These are phyloP conservation scores for Paraplagusia blochii DNA, from an alignment of 2,113 vertebrate species.

Conservation along the genomic window DNA sequence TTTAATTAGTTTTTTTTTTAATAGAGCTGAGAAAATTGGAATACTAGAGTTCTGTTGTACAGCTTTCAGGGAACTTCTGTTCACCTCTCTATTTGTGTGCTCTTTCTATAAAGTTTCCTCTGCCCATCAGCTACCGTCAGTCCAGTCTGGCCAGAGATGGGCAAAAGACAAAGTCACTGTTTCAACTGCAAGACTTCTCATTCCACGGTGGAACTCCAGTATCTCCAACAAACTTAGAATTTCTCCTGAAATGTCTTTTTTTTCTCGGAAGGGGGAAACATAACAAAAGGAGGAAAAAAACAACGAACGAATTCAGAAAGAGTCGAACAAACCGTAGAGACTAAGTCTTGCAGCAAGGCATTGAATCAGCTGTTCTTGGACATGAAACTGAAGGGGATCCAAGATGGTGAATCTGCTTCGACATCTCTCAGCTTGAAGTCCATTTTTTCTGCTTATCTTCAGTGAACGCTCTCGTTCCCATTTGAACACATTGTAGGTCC, in stretches of 20 bases:
- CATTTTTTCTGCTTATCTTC: slow-evolving; percentile 35
- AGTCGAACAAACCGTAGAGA: slow-evolving; percentile 34
- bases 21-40: slow-evolving; percentile 78
- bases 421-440: slow-evolving; percentile 56
- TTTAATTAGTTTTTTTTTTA: slow-evolving; percentile 77
- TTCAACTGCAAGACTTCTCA: slow-evolving; percentile 40
- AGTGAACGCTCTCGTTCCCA: slow-evolving; percentile 33
- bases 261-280: slow-evolving; percentile 50
- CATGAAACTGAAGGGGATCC: slow-evolving; percentile 32
- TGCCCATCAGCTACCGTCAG: slow-evolving; percentile 59
- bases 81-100: slow-evolving; percentile 50
- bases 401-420: slow-evolving; percentile 44
- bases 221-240: slow-evolving; percentile 41
- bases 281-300: slow-evolving; percentile 39
- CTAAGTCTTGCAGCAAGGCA: slow-evolving; percentile 39
- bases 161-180: slow-evolving; percentile 44
- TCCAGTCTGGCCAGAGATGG: slow-evolving; percentile 55
- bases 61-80: slow-evolving; percentile 59
- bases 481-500: slow-evolving; percentile 63
- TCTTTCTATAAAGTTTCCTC: slow-evolving; percentile 52
- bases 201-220: slow-evolving; percentile 60
- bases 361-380: slow-evolving; percentile 40
- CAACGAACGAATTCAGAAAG: slow-evolving; percentile 16
- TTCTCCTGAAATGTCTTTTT: slow-evolving; percentile 62
- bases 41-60: slow-evolving; percentile 77